Percentiles rank a stretch among this genome's conserved stretches.
Evolutionary conservation across 2,797 vertebrate genomes (phyloP).

Genomic region (Lagodon rhomboides): DNA sequence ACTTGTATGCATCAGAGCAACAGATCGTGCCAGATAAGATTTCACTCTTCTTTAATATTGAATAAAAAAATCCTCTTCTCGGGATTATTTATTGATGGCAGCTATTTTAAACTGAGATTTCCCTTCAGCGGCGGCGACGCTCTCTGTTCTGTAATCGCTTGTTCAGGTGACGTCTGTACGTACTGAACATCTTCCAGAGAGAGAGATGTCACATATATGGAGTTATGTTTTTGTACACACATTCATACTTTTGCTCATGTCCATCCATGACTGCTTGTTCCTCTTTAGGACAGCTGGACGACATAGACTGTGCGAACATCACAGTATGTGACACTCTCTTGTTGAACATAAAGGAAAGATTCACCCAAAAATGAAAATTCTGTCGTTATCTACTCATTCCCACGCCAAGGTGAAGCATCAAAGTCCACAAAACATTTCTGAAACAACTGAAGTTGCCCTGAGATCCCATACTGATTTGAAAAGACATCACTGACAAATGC

Average conservation of each 20-base stretch:
- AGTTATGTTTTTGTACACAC: not conserved
- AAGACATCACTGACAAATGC: too few relatives aligned
- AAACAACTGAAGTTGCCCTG: too few relatives aligned
- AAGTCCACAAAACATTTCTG: too few relatives aligned
- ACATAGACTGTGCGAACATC: not conserved
- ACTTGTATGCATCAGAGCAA: constrained; percentile 41
- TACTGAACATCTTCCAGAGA: too few relatives aligned
- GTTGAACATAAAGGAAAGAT: too few relatives aligned
- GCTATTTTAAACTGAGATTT: constrained; percentile 36
- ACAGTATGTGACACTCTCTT: too few relatives aligned
- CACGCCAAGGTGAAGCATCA: too few relatives aligned
- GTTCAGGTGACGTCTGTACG: too few relatives aligned
- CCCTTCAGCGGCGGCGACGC: not conserved
- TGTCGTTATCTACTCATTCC: too few relatives aligned
- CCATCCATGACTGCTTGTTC: not conserved
- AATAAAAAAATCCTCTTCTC: constrained; percentile 30
- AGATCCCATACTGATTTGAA: too few relatives aligned
- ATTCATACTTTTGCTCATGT: not conserved
- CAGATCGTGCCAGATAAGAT: constrained; percentile 44
- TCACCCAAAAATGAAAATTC: too few relatives aligned
- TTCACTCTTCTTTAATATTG: constrained; percentile 51
- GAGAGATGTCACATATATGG: not conserved
- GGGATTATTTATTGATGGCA: constrained; percentile 48
- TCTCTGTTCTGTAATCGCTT: too few relatives aligned
- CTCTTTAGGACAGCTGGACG: not conserved